Base-by-base conservation (phyloP, 1,140 invertebrate species). In the Apis laboriosa region DNA sequence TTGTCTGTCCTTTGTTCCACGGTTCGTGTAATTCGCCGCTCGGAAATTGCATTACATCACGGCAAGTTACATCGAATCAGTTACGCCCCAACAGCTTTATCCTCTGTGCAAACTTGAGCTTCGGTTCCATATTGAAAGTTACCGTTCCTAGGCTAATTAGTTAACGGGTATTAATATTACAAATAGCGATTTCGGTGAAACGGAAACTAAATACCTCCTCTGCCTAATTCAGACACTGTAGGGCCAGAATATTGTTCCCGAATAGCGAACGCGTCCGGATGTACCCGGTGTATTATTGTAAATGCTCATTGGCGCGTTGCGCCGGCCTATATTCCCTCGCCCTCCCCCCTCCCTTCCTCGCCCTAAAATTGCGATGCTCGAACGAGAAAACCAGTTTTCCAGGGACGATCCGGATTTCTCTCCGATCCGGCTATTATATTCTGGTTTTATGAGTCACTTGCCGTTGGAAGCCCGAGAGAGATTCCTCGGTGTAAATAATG, bases 11-110 rank as follows among this genome's bases (percentile, higher is more conserved):
- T 64, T 49, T 61, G 34, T 75, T 4, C 12, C 24, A 49, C 60
- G 49, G n/a, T 28, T 34, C 60, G 19, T 9, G 7, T 24, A 73
- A 53, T 53, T 53, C 49, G n/a, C 0, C 13, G 43, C 17, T n/a
- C 8, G 13, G 17, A 55, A 74, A 81, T 81, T 76, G 34, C 51
- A 21, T 81, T 76, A 76, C 72, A 60, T 76, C 34, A 24, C 34
- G 53, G 72, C 61, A 76, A 81, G 79, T 81, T 81, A 68, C 73
- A 76, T 60, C 63, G 63, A 53, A 81, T 81, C 17, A 76, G 76
- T 81, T 76, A 43, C 63, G 9, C 53, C 51, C 53, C 53, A 58
- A 67, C n/a, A 9, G 43, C 17, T 67, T 67, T 53, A 76, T 76
- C 55, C 53, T 53, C 2, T 34, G 43, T 12, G 73, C 43, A 68